Percentiles rank a stretch among this genome's conserved stretches.
phyloP scores from a whole-genome alignment of 2,797 vertebrate genomes.

The Pristis pectinata region DNA sequence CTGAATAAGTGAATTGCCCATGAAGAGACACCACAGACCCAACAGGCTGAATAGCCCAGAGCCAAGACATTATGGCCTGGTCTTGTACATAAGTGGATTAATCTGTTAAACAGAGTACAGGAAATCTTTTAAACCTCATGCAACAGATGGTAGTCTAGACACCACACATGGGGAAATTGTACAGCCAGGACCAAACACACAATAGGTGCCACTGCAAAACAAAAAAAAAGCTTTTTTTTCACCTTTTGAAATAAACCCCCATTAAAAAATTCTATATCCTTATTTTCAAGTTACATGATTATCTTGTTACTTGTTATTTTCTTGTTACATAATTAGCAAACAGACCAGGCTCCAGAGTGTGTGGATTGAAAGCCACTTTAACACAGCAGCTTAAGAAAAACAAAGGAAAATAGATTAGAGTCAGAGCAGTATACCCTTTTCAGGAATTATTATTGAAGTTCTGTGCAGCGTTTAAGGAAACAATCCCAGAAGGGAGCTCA shows the following conservation, averaged over 20 bases:
- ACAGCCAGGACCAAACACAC: background rate
- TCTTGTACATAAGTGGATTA: background rate
- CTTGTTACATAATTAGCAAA: background rate
- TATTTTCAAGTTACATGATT: too few species aligned
- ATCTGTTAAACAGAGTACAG: background rate
- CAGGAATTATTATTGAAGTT: background rate
- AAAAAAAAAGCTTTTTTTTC: background rate
- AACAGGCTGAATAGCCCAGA: background rate
- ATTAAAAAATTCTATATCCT: background rate
- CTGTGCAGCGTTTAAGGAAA: background rate
- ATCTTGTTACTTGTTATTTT: too few species aligned
- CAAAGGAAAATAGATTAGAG: background rate
- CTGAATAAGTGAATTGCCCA: too few species aligned
- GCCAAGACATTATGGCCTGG: background rate
- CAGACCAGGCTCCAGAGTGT: background rate
- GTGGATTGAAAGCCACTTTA: background rate
- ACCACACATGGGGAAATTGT: background rate
- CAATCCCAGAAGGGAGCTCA: background rate
- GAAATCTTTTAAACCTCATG: background rate
- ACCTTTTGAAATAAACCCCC: background rate
- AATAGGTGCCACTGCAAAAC: background rate
- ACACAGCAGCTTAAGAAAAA: background rate
- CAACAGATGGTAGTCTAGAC: background rate
- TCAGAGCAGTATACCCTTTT: background rate
- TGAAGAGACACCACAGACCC: too few species aligned